Base-by-base conservation (phyloP, 2,113 vertebrate species). In the Oryzias woworae region DNA sequence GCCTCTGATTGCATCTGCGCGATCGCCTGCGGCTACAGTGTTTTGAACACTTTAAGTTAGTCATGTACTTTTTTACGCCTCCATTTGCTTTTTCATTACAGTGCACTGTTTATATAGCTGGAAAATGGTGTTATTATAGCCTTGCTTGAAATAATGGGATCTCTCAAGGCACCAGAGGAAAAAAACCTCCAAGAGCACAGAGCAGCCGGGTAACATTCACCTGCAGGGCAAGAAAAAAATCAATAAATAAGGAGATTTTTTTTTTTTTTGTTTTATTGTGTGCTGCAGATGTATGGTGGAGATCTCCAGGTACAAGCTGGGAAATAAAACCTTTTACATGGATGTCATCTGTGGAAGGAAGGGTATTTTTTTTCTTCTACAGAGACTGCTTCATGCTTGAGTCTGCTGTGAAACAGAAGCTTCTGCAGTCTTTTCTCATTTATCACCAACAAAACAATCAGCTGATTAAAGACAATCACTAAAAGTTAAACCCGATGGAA, bases 1-100 rank as follows among this genome's bases (percentile, higher is more conserved):
- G 66, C 62, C 53, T 70, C 65, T 74, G 72, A 83, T 69, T 86
- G 73, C 73, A 42, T 59, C 44, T 43, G 10, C 48, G 73, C 14
- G 72, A 64, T 68, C 69, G 70, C 4, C 68, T 46, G 4, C 67
- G 28, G 57, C 61, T 50, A 14, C 22, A 48, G 31, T 36, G 52
- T 57, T 62, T 48, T 17, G 3, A 64, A 24, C 71, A 66, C 53
- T 57, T 73, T 43, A 50, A 67, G 18, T 63, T 61, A 31, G 44
- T 58, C 45, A 14, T 48, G 36, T 42, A 56, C 54, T 55, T 53
- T 57, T 46, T 28, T 68, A 36, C 36, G 36, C n/a, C 53, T 62
- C 31, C 44, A 15, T 67, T 48, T 44, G 51, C 41, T 71, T 69
- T 36, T 71, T 66, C 44, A 51, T 45, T 42, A 49, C 14, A 46